Evolutionary conservation across 2,888 invertebrate genomes (phyloP).

Genomic region (Psococerastis gibbosa): DNA sequence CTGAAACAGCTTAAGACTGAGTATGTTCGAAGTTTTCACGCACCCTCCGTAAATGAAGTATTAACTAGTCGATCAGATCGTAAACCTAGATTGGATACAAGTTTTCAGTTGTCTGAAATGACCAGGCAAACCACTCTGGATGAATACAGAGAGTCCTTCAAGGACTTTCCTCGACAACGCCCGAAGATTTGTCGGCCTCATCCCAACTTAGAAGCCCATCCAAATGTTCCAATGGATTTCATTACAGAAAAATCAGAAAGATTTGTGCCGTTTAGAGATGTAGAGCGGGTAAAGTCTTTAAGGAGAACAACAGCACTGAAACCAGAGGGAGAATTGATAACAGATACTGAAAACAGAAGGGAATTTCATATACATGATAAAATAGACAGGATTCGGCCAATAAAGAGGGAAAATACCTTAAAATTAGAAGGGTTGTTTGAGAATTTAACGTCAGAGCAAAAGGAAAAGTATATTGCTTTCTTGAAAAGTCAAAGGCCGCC

Average conservation of each 20-base stretch:
- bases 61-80: background rate
- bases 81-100: background rate
- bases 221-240: conserved; percentile 13
- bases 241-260: conserved; percentile 12
- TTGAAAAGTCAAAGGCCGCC: conserved; percentile 27
- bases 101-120: background rate
- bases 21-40: conserved; percentile 23
- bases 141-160: background rate
- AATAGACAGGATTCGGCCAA: background rate
- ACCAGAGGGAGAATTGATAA: background rate
- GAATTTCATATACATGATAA: background rate
- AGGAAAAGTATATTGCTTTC: conserved; percentile 29
- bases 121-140: background rate
- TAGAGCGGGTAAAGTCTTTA: background rate
- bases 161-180: conserved; percentile 9
- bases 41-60: background rate
- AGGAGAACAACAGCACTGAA: background rate
- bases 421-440: conserved; percentile 23
- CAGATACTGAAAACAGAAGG: conserved; percentile 5
- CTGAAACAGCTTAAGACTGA: conserved; percentile 24
- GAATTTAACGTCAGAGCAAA: conserved; percentile 26
- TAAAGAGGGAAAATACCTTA: conserved; percentile 20
- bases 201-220: conserved; percentile 12
- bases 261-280: conserved; percentile 5
- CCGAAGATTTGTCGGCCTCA: conserved; percentile 9